Conservation (phyloP, 2,888 invertebrate species). For the Lamellibrachia satsuma region DNA sequence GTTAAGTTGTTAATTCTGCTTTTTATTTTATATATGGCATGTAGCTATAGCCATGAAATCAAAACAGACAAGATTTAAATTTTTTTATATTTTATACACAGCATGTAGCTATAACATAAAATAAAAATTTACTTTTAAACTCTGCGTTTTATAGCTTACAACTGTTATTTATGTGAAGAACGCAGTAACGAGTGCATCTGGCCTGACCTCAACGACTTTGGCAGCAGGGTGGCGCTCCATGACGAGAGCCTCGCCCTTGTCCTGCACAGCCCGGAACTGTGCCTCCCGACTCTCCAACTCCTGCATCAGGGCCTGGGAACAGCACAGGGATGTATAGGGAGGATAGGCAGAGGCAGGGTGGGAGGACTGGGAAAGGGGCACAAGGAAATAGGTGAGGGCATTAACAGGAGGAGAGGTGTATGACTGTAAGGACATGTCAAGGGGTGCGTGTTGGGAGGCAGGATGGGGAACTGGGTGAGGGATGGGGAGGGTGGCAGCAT, state of each 20-base stretch:
- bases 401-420: not conserved
- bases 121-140: not conserved
- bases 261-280: constrained; percentile 94
- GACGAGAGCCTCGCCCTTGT: constrained; percentile 91
- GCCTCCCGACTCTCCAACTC: constrained; percentile 95
- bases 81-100: not conserved
- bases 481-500: not conserved
- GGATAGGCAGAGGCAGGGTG: not conserved
- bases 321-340: not conserved
- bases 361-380: not conserved
- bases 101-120: no score
- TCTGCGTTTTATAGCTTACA: not conserved
- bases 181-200: not conserved
- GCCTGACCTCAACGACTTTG: constrained; percentile 85
- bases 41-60: no score
- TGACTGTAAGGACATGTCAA: not conserved
- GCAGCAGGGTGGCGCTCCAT: constrained; percentile 95
- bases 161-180: not conserved
- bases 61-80: not conserved
- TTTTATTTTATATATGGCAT: not conserved
- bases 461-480: not conserved
- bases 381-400: not conserved
- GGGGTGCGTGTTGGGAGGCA: not conserved
- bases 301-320: constrained; percentile 85
- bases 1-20: not conserved